A percentile compares a stretch with the other conserved stretches of the same genome.
phyloP scores from a whole-genome alignment of 2,888 invertebrate species.

The Synanthedon vespiformis region DNA sequence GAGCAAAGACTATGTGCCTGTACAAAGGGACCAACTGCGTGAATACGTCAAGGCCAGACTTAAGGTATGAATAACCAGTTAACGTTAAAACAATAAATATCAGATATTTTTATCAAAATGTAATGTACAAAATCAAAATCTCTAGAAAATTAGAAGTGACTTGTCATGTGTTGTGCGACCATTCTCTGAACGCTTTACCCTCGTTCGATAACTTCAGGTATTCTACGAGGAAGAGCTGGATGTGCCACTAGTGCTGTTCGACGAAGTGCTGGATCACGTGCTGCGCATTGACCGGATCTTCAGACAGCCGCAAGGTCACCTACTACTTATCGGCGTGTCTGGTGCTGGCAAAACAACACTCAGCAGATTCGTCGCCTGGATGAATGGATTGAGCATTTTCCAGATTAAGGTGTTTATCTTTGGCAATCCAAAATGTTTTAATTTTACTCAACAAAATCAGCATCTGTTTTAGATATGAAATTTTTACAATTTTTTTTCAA shows the following conservation, averaged over 20 bases:
- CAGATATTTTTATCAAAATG: too few relatives aligned
- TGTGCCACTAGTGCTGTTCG: constrained; percentile 97
- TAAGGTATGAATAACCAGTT: constrained; percentile 70
- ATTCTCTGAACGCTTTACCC: too few relatives aligned
- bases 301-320: constrained; percentile 98
- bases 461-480: too few relatives aligned
- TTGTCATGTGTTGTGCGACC: too few relatives aligned
- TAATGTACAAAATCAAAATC: too few relatives aligned
- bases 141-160: too few relatives aligned
- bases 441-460: too few relatives aligned
- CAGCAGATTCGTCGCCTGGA: constrained; percentile 99
- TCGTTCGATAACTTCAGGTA: constrained; percentile 58
- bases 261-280: constrained; percentile 99
- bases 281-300: constrained; percentile 98
- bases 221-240: constrained; percentile 99
- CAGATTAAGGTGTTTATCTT: constrained; percentile 86
- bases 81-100: too few relatives aligned
- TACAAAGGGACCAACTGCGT: constrained; percentile 92
- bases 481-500: too few relatives aligned
- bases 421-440: too few relatives aligned
- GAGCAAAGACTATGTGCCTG: constrained; percentile 97
- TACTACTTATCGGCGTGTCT: constrained; percentile 97
- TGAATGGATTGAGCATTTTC: constrained; percentile 99
- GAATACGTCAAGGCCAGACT: constrained; percentile 97
- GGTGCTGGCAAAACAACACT: constrained; percentile 99